phyloP scores from a whole-genome alignment of 2,888 invertebrate genomes.

The Tholera decimalis region DNA sequence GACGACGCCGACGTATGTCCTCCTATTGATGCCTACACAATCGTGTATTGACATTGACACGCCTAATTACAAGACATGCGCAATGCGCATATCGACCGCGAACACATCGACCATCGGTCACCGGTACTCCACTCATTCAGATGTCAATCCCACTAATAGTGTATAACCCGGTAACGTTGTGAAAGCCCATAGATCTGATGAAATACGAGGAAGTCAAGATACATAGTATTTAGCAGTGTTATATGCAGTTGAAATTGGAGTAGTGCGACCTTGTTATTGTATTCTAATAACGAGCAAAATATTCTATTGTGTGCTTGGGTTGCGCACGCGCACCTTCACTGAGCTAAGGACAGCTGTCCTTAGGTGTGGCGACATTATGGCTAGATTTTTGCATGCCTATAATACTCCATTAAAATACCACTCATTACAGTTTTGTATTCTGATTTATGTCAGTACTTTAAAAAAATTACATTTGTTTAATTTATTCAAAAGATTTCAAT shows the following conservation, averaged over 20 bases:
- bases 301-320: slow-evolving; percentile 78
- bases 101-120: slow-evolving; percentile 61
- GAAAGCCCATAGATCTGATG: slow-evolving; percentile 49
- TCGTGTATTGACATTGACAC: slow-evolving; percentile 80
- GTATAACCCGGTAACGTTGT: slow-evolving; percentile 60
- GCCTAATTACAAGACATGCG: slow-evolving; percentile 80
- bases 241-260: slow-evolving; percentile 73
- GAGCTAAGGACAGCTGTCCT: slow-evolving; percentile 58
- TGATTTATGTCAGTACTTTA: slow-evolving; percentile 1
- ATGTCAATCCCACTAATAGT: slow-evolving; percentile 78
- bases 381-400: slow-evolving; percentile 39
- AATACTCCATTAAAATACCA: neutral
- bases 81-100: slow-evolving; percentile 65
- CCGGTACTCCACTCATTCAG: slow-evolving; percentile 77
- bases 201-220: slow-evolving; percentile 22
- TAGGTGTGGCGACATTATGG: slow-evolving; percentile 45
- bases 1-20: slow-evolving; percentile 68
- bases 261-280: slow-evolving; percentile 83
- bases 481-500: slow-evolving; percentile 4
- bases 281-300: slow-evolving; percentile 83
- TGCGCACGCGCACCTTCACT: slow-evolving; percentile 71
- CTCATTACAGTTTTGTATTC: neutral
- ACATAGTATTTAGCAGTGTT: slow-evolving; percentile 53
- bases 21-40: slow-evolving; percentile 73
- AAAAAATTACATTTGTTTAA: neutral